Evolutionary conservation across 2,888 invertebrate species (phyloP).

Genomic region (Hololepta plana): DNA sequence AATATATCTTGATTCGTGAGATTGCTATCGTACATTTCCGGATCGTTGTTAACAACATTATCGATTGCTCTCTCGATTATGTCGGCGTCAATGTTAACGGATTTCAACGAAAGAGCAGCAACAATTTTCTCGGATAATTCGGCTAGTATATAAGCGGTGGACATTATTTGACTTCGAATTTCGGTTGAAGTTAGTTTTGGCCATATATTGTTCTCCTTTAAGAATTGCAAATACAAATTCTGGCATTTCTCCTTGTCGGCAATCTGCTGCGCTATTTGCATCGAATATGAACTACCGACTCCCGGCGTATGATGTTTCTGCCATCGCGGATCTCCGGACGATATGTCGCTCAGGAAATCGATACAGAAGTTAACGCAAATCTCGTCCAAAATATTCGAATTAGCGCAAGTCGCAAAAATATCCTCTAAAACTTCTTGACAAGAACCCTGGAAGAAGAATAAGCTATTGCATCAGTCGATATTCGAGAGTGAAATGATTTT

Average conservation of each 20-base stretch:
- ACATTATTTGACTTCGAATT: slow-evolving; percentile 27
- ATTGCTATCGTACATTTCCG: slow-evolving; percentile 27
- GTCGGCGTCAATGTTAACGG: neutral
- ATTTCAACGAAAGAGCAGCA: slow-evolving; percentile 49
- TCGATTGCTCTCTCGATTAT: slow-evolving; percentile 38
- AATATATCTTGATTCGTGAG: slow-evolving; percentile 58
- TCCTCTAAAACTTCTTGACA: too few relatives aligned
- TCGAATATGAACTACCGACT: slow-evolving; percentile 60
- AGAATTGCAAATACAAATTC: slow-evolving; percentile 56
- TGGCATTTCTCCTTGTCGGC: slow-evolving; percentile 75
- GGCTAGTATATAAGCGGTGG: slow-evolving; percentile 33
- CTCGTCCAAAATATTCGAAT: slow-evolving; percentile 36
- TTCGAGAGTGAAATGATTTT: too few relatives aligned
- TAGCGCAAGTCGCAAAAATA: too few relatives aligned
- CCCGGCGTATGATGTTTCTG: too few relatives aligned
- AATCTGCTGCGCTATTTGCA: slow-evolving; percentile 72
- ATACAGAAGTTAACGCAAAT: slow-evolving; percentile 49
- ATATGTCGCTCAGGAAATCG: slow-evolving; percentile 72
- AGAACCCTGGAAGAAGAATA: too few relatives aligned
- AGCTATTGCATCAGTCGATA: too few relatives aligned
- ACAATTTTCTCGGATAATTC: slow-evolving; percentile 68
- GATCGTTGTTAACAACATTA: slow-evolving; percentile 28
- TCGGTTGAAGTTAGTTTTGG: slow-evolving; percentile 31
- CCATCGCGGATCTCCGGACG: slow-evolving; percentile 76
- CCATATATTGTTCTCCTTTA: slow-evolving; percentile 51